Conservation (phyloP, 2,113 vertebrate species). For the Oryzias javanicus region DNA sequence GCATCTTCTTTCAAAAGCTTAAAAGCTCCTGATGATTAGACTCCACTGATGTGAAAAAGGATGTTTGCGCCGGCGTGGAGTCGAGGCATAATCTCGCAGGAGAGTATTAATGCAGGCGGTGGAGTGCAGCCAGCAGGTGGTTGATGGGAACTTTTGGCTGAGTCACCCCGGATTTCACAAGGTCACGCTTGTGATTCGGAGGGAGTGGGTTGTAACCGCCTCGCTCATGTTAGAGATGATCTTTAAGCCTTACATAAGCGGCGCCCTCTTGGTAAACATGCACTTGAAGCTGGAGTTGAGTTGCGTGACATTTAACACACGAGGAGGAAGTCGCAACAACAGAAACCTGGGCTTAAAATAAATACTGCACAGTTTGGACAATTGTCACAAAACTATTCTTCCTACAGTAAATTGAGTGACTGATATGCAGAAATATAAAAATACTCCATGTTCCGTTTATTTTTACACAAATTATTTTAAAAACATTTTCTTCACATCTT, state of each 20-base stretch:
- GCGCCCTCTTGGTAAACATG: background rate
- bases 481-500: no score
- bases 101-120: conserved; percentile 7
- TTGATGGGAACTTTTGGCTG: conserved; percentile 6
- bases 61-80: background rate
- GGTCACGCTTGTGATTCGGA: conserved; percentile 2
- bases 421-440: no score
- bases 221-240: background rate
- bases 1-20: background rate
- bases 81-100: background rate
- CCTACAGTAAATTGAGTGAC: no score
- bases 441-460: no score
- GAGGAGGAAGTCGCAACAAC: background rate
- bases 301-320: no score
- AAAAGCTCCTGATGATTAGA: background rate
- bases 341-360: no score
- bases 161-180: background rate
- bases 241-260: background rate
- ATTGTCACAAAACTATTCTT: background rate
- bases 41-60: background rate
- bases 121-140: conserved; percentile 10
- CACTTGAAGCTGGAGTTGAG: background rate
- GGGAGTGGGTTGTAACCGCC: background rate
- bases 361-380: background rate
- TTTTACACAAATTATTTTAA: no score